Base-by-base conservation (phyloP, 2,888 invertebrate genomes). In the Agapostemon virescens region DNA sequence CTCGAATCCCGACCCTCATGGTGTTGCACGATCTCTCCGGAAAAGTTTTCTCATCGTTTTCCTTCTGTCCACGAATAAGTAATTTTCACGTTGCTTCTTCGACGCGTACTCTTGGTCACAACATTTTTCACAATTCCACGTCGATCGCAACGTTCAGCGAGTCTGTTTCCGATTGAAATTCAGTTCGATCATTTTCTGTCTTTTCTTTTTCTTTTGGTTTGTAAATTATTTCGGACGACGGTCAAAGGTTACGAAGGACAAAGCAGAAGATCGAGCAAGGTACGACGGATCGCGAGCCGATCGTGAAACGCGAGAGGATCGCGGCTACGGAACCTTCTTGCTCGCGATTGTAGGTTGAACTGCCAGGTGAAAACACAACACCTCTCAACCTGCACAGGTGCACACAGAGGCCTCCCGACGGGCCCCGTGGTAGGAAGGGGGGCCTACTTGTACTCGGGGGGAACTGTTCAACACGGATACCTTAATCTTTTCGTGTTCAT, bases 351-450 rank as follows among this genome's bases (percentile, higher is more conserved):
- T 84, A 87, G 89, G 87, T 88, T 88, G 88, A 89, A 92, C 92
- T 92, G 91, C 90, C 91, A 91, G 92, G 92, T 92, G 92, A 92
- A 92, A 92, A 92, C 87, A 91, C 91, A 91, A 91, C 91, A 91
- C 89, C 89, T 90, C 88, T 87, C 89, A 89, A 88, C 89, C 87
- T 89, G 89, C 88, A 91, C 91, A 91, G 90, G 92, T 92, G 90
- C 90, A 91, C 87, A 79, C 83, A 75, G 85, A 81, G 87, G 86
- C 85, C 90, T 87, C 88, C 84, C 86, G 84, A 79, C 85, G 73
- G 84, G 82, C 72, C 72, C 77, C 78, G 63, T 13, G 79, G 67
- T 82, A 85, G 85, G 89, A 83, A 89, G 90, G 90, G 90, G 89
- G 90, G 83, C 88, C 89, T 89, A 90, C 89, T 89, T 89, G 88